Evolutionary conservation across 2,797 vertebrate species (phyloP), one percentile per base, ranked within the genome.

Genomic region (Diceros bicornis): DNA sequence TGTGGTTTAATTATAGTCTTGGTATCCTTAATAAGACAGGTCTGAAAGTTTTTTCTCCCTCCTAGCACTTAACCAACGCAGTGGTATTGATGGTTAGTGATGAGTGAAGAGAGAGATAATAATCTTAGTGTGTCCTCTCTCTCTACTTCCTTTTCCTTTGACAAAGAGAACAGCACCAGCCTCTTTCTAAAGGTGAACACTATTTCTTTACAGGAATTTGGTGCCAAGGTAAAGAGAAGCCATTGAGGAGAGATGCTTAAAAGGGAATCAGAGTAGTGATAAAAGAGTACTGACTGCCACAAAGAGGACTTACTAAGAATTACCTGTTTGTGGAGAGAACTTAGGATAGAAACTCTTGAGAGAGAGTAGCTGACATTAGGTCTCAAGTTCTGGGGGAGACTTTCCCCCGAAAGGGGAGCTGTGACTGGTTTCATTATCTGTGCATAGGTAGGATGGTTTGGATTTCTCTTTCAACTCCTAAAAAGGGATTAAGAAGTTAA

Each of bases 171-270:
- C 57, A 81, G 69, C 25, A 34, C 52, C 47, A 71, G 32, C 75
- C 55, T 91, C 50, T 83, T 89, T 71, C 44, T 84, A 78, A 91
- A 89, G 92, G 75, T 64, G 50, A 55, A 20, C 12, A 59, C 37
- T 79, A 10, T 86, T 92, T 87, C 77, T 84, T 89, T 91, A 47
- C 32, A 86, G 88, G 89, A 69, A 52, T 77, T 50, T 86, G 62
- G 74, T 91, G 69, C 55, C 47, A 55, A n/a, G 64, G 57, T 61
- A 44, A 62, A 96, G 79, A 86, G 62, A 75, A 50, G 32, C 61
- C 55, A 57, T 0, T 18, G n/a, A 85, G 79, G 66, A 91, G 32
- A 92, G 68, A 88, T 2, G 47, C 77, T 93, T 55, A 34, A 8
- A 37, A 81, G 27, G 68, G 66, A 77, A 78, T 91, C 37, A 41